Percentiles rank a stretch among this genome's conserved stretches.
These are phyloP conservation scores for Perognathus longimembris DNA, from an alignment of 2,113 vertebrate species.

Conservation along the genomic window DNA sequence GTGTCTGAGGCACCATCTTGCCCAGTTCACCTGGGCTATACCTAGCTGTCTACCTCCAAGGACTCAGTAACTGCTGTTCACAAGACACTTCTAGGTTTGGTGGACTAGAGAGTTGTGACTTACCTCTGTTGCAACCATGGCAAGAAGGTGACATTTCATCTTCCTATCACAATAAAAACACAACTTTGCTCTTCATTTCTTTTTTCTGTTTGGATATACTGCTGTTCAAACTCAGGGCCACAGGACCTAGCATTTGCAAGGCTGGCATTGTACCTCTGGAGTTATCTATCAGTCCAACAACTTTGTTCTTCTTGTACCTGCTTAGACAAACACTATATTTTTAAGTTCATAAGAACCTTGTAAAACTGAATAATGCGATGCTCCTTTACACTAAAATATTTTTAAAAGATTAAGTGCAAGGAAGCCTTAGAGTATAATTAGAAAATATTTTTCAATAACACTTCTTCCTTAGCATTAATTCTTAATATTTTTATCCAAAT, in stretches of 20 bases:
- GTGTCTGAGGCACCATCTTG: background rate
- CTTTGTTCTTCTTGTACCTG: background rate
- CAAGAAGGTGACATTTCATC: background rate
- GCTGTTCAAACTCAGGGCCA: no score
- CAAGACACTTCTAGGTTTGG: rapidly evolving
- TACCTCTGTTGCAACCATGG: background rate
- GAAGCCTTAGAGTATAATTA: background rate
- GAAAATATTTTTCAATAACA: background rate
- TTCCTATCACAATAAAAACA: background rate
- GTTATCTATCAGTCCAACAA: no score
- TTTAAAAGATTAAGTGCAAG: background rate
- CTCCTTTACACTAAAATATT: background rate
- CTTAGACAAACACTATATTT: background rate
- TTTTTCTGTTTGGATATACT: no score
- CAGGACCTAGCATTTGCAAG: no score
- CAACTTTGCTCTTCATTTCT: background rate
- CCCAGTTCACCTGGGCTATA: rapidly evolving
- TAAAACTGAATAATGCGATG: background rate
- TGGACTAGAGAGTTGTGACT: background rate
- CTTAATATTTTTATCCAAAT: background rate
- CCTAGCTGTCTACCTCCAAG: background rate
- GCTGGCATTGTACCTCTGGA: no score
- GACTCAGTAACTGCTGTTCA: background rate
- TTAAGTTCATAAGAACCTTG: background rate
- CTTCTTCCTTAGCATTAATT: background rate